These are phyloP conservation scores for Gymnodraco acuticeps DNA, from an alignment of 2,797 vertebrate species.

Conservation along the genomic window DNA sequence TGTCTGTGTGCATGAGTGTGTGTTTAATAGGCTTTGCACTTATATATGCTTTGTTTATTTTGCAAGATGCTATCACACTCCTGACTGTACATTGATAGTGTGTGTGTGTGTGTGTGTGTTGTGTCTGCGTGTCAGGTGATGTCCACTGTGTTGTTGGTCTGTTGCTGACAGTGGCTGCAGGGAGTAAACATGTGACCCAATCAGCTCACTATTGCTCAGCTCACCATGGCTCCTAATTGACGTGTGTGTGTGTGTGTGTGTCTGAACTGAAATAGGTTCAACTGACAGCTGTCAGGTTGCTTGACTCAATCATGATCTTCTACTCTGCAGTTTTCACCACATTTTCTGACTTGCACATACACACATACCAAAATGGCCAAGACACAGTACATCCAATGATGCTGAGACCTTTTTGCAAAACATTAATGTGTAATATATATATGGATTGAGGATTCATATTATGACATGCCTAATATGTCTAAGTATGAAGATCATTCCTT, in stretches of 20 bases:
- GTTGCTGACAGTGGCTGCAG: conserved; percentile 78
- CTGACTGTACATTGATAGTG: not conserved
- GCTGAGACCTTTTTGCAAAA: conserved; percentile 16
- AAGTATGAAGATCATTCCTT: not conserved
- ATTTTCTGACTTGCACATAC: conserved; percentile 31
- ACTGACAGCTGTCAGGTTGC: conserved; percentile 82
- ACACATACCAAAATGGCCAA: conserved; percentile 19
- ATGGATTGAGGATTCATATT: not conserved
- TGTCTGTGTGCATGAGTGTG: conserved; percentile 1
- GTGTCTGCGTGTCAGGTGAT: conserved; percentile 62
- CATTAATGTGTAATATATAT: not conserved
- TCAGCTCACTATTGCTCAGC: conserved; percentile 73
- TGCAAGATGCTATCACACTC: conserved; percentile 42
- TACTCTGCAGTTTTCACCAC: conserved; percentile 34
- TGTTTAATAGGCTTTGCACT: conserved; percentile 21
- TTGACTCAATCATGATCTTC: conserved; percentile 60
- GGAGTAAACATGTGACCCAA: conserved; percentile 77
- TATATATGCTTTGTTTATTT: conserved; percentile 48
- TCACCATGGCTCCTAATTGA: conserved; percentile 76
- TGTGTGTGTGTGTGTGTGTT: conserved; percentile 22
- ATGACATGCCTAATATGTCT: not conserved
- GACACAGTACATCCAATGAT: conserved; percentile 11
- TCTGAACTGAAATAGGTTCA: conserved; percentile 60
- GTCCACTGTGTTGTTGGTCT: conserved; percentile 55
- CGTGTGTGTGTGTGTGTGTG: conserved; percentile 52